Conservation (phyloP, 2,113 vertebrate species). For the Chrysemys picta region DNA sequence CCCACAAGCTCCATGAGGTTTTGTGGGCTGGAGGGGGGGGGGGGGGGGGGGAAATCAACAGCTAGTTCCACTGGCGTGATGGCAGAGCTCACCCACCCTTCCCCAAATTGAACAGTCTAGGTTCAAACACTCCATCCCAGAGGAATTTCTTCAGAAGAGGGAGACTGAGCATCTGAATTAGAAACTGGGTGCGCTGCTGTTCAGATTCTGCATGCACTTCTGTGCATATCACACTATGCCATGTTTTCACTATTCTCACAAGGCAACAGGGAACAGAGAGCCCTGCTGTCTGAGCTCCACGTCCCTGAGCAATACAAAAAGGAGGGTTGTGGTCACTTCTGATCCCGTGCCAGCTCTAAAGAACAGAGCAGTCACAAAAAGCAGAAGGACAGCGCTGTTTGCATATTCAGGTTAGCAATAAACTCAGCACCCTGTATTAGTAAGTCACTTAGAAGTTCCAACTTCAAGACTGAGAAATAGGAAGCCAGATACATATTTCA, state of each 20-base stretch:
- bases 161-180: background rate
- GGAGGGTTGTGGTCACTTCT: background rate
- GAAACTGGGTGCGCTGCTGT: background rate
- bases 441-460: background rate
- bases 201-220: background rate
- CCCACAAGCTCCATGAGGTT: background rate
- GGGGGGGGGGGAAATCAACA: background rate
- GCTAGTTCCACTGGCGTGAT: background rate
- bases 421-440: background rate
- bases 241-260: background rate
- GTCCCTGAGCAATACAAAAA: background rate
- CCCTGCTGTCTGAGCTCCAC: background rate
- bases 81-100: background rate
- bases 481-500: background rate
- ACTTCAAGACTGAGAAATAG: background rate
- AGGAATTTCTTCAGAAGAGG: background rate
- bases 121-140: background rate
- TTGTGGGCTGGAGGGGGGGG: too few species aligned
- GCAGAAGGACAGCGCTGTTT: background rate
- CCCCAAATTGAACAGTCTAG: background rate
- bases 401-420: background rate
- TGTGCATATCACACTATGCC: background rate
- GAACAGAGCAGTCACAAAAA: background rate
- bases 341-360: background rate
- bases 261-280: background rate